Evolutionary conservation across 2,113 vertebrate genomes (phyloP), one percentile per base, ranked within the genome.

Genomic region (Lagopus muta): DNA sequence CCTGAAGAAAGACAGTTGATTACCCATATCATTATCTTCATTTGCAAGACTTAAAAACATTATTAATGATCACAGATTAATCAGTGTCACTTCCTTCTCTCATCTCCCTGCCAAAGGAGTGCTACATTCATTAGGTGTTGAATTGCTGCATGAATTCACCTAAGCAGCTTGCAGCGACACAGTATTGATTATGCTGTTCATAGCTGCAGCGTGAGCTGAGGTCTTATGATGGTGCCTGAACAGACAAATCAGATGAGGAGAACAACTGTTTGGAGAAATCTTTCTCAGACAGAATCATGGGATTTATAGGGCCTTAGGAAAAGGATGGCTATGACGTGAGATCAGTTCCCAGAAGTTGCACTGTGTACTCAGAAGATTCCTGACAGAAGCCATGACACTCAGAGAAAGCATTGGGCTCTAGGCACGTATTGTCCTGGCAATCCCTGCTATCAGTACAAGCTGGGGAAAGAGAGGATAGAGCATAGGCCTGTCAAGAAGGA

Each of bases 161-260:
- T 77, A 10, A 64, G 74, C 47, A n/a, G 55, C 25, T 72, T 47
- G 70, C 32, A 61, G 80, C 83, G 55, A 28, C 79, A 61, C 24
- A 55, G 34, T 90, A 95, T 75, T 86, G 82, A 92, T 91, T 67
- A 58, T 69, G 61, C 79, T 78, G 34, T 38, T 92, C 42, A 36
- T 89, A 77, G 28, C 81, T 86, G 52, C 61, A 74, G 28, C 54
- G 9, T 74, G 42, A 95, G 69, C 60, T 1, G 82, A 88, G 61
- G 61, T 81, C 69, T 82, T 89, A 57, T 72, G 40, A 34, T 92
- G 76, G 25, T 67, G 74, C 66, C 72, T 88, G 66, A 77, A 52
- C 14, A 80, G 92, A 84, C 89, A 89, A 92, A 94, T 91, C 74
- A 93, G 71, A 64, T 92, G 58, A 66, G 62, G 55, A 94, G 84